phyloP scores from a whole-genome alignment of 2,888 invertebrate genomes.

The Sesia bembeciformis region DNA sequence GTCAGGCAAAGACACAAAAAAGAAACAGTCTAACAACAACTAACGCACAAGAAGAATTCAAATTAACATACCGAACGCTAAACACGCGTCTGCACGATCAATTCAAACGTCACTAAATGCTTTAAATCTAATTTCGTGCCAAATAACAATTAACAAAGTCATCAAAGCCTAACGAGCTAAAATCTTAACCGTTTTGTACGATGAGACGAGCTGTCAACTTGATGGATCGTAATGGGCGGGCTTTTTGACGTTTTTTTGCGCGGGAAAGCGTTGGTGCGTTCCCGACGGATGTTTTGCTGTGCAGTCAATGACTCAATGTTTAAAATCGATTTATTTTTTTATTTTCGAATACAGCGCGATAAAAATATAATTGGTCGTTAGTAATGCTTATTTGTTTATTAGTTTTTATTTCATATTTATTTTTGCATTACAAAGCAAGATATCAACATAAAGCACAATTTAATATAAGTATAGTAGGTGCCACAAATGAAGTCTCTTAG shows the following conservation, averaged over 20 bases:
- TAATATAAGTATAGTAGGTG: too few species aligned
- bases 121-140: conserved; percentile 47
- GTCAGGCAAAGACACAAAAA: conserved; percentile 3
- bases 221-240: conserved; percentile 45
- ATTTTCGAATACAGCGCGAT: too few species aligned
- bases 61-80: conserved; percentile 3
- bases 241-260: conserved; percentile 39
- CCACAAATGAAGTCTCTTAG: too few species aligned
- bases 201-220: conserved; percentile 32
- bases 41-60: conserved; percentile 3
- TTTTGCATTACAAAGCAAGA: too few species aligned
- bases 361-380: too few species aligned
- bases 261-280: conserved; percentile 25
- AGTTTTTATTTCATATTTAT: too few species aligned
- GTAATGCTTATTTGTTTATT: too few species aligned
- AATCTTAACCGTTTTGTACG: conserved; percentile 17
- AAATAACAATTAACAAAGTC: conserved; percentile 63
- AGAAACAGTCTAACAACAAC: conserved; percentile 2
- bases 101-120: conserved; percentile 28
- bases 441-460: too few species aligned
- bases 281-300: background rate
- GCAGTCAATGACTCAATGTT: too few species aligned
- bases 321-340: too few species aligned
- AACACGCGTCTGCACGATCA: conserved; percentile 16
- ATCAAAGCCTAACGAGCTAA: conserved; percentile 48